Evolutionary conservation across 2,797 vertebrate genomes (phyloP), one percentile per base, ranked within the genome.

Genomic region (Pseudomugil gertrudae): DNA sequence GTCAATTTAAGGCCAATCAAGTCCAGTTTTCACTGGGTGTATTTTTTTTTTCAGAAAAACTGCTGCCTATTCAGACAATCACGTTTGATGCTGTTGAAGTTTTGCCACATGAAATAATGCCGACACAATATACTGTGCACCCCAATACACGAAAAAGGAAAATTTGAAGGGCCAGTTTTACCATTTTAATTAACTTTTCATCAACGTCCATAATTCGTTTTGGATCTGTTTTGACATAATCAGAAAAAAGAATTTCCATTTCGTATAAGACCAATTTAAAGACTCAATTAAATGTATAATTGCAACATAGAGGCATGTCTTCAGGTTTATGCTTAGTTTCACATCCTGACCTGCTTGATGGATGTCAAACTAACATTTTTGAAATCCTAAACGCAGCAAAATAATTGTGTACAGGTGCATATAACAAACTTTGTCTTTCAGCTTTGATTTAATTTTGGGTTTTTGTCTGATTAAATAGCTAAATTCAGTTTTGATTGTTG

Each of bases 1-100:
- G 78, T 86, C 74, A 85, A 76, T 81, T 85, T 83, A 69, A 45
- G 5, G 26, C 74, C 15, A 63, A 52, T 75, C 63, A 73, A 80
- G 63, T 40, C 30, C 2, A n/a, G 47, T 55, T 71, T 69, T 40
- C 11, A 30, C 48, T 6, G 29, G 19, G 26, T 30, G 17, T 57
- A 63, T 66, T 26, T 24, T 17, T 51, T 57, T 11, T 6, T 30
- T 3, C 3, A 48, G 8, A 73, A 35, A 33, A 32, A 62, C 7
- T 40, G 33, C 19, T 5, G 2, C 2, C 24, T 13, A 10, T 4
- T 11, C 2, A 19, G 6, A 9, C 7, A 3, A 0, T 47, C 43
- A 47, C 3, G n/a, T 10, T 47, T 47, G 23, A 47, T 21, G 43
- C 43, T 10, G 43, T 48, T 10, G 11, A 48, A 43, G 9, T 9